Conservation (phyloP, 2,888 invertebrate species). For the Yponomeuta evonymella region DNA sequence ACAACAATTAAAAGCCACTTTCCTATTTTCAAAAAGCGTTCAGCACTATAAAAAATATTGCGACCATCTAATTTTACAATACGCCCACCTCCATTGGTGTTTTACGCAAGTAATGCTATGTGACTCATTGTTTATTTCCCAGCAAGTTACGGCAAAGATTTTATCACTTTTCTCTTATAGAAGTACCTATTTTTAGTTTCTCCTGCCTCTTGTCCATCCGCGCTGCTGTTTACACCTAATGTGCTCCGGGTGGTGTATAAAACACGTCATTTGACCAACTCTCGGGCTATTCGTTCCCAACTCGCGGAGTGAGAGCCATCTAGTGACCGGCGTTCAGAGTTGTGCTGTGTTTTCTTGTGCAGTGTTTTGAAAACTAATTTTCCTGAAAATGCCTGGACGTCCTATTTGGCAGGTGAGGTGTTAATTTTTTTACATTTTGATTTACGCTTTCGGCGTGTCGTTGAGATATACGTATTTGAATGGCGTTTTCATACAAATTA, state of each 20-base stretch:
- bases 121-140: not conserved
- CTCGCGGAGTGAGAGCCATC: constrained; percentile 71
- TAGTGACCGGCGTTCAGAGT: constrained; percentile 56
- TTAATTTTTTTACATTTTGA: not conserved
- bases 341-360: constrained; percentile 41
- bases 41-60: no score
- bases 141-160: not conserved
- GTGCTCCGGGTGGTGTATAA: constrained; percentile 61
- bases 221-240: constrained; percentile 59
- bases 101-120: not conserved
- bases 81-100: no score
- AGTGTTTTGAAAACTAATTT: constrained; percentile 38
- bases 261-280: constrained; percentile 69
- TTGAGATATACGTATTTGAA: no score
- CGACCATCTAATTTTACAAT: no score
- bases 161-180: constrained; percentile 19
- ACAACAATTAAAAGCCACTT: no score
- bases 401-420: constrained; percentile 82
- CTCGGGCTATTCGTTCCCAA: constrained; percentile 69
- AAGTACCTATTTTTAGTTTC: constrained; percentile 40
- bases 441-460: not conserved
- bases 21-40: no score
- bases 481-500: no score
- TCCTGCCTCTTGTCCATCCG: constrained; percentile 67
- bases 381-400: constrained; percentile 82